A percentile compares a stretch with the other conserved stretches of the same genome.
phyloP scores from a whole-genome alignment of 1,140 invertebrate species.

The Acyrthosiphon pisum region DNA sequence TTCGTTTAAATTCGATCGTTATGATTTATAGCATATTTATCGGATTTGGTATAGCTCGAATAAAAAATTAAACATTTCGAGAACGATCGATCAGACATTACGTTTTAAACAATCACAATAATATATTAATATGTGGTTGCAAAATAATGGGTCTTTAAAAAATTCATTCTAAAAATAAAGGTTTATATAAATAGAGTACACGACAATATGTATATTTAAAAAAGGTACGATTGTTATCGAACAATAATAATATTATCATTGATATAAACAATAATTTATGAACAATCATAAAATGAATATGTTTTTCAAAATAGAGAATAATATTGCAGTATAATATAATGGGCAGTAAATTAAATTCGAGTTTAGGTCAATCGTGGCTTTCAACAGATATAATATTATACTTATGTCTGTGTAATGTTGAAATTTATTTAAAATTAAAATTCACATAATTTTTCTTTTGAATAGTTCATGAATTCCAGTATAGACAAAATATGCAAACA shows the following conservation, averaged over 20 bases:
- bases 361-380: background rate
- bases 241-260: background rate
- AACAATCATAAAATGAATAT: background rate
- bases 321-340: background rate
- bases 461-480: background rate
- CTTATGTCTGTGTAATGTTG: background rate
- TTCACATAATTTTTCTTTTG: background rate
- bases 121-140: background rate
- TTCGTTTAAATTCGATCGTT: background rate
- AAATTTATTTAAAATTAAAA: background rate
- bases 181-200: background rate
- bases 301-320: background rate
- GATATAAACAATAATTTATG: background rate
- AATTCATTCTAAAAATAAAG: background rate
- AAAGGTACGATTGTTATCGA: background rate
- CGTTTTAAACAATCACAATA: background rate
- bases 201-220: background rate
- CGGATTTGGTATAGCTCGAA: background rate
- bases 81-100: background rate
- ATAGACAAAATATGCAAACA: background rate
- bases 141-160: background rate
- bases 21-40: constrained; percentile 13
- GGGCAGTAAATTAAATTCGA: background rate
- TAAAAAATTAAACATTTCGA: background rate
- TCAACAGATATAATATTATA: background rate